Conservation (phyloP, 2,113 vertebrate genomes). For the Agapornis roseicollis region DNA sequence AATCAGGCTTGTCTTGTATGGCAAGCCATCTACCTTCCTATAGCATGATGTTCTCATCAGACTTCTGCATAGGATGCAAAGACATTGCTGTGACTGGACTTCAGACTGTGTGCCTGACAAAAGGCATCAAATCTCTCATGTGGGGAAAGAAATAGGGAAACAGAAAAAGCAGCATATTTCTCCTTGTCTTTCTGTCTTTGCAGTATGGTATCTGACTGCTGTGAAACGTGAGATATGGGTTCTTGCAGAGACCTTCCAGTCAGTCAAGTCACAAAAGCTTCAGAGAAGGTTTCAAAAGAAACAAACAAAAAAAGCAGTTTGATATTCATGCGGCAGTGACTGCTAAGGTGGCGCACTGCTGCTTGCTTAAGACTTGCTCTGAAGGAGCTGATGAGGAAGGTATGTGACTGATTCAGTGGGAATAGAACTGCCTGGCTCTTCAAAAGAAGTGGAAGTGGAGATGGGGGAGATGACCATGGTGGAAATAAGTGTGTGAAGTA, state of each 20-base stretch:
- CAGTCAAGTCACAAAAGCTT: slow-evolving; percentile 38
- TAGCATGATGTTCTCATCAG: neutral
- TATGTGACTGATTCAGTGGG: slow-evolving; percentile 40
- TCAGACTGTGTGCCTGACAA: slow-evolving; percentile 35
- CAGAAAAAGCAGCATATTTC: slow-evolving; percentile 44
- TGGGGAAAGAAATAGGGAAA: neutral
- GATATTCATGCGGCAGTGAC: neutral
- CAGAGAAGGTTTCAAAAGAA: slow-evolving; percentile 16
- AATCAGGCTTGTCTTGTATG: slow-evolving; percentile 37
- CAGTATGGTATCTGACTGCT: slow-evolving; percentile 4
- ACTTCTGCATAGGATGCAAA: slow-evolving; percentile 13
- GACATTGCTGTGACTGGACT: slow-evolving; percentile 52
- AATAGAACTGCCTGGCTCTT: slow-evolving; percentile 34
- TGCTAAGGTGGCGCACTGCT: slow-evolving; percentile 4
- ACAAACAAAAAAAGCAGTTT: slow-evolving; percentile 7
- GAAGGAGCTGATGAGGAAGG: slow-evolving; percentile 49
- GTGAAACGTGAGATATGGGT: slow-evolving; percentile 6
- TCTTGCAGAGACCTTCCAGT: slow-evolving; percentile 15
- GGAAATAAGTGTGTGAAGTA: slow-evolving; percentile 25
- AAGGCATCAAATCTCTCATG: slow-evolving; percentile 9
- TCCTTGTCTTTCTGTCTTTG: slow-evolving; percentile 32
- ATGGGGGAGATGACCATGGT: slow-evolving; percentile 27
- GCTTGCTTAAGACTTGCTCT: slow-evolving; percentile 28
- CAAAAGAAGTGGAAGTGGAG: slow-evolving; percentile 4
- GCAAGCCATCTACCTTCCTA: neutral